Base-by-base conservation (phyloP, 2,888 invertebrate species). In the Ischnura elegans region DNA sequence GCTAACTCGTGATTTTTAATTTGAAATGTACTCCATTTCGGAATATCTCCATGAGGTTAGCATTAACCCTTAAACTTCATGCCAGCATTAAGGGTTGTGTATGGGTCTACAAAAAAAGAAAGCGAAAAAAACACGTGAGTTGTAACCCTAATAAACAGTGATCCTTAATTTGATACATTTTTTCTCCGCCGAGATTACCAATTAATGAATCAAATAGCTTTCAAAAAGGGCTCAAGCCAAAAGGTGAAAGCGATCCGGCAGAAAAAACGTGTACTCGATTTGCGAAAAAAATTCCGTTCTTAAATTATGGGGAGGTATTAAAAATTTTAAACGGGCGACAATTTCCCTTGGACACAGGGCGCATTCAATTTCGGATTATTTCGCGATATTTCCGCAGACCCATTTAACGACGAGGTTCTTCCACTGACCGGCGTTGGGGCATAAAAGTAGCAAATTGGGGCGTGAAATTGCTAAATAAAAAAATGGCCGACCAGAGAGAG, bases 401-500 rank as follows among this genome's bases (percentile, higher is more conserved):
- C n/a, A 13, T 86, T 86, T 46, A 86, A 86, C 86, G 86, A 46
- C 86, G 43, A 6, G 46, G 86, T 46, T 46, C 46, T 86, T 86
- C 43, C 51, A 51, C 51, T 51, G 13, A 2, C 51, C 45, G 46
- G 19, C 51, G 16, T 13, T 51, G 51, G 76, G 76, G 45, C 46
- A 86, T 42, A 55, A 61, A 61, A 42, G 25, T 61, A 42, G 43
- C 13, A 66, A 55, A 43, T 43, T 90, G 61, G 61, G 55, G 43
- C 90, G 61, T 55, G 25, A 43, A 90, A 36, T 51, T n/a, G n/a
- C 61, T 16, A 43, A 90, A 66, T 90, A 90, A 61, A 43, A 87
- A 51, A 51, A 25, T 13, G 36, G 55, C 55, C n/a, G n/a, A n/a
- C n/a, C n/a, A n/a, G n/a, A n/a, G n/a, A n/a, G n/a, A n/a, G n/a